A percentile compares a stretch with the other conserved stretches of the same genome.
Conservation (phyloP, 1,140 invertebrate genomes). For the Ips typographus region DNA sequence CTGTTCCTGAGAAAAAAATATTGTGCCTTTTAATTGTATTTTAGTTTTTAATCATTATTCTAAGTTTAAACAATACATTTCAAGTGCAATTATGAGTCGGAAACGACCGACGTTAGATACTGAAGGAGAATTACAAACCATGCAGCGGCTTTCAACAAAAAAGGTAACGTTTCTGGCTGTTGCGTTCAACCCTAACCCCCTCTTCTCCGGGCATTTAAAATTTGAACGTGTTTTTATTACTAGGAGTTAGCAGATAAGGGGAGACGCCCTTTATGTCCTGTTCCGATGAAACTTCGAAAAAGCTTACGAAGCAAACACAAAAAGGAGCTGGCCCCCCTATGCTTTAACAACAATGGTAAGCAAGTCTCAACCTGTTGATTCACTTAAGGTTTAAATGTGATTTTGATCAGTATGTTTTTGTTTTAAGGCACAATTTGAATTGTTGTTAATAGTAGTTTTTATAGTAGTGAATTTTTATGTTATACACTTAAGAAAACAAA, state of each 20-base stretch:
- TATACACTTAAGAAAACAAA: no score
- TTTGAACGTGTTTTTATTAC: constrained; percentile 2
- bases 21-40: no score
- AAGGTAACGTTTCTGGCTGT: constrained; percentile 23
- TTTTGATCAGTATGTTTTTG: not conserved
- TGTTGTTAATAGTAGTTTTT: not conserved
- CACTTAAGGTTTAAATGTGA: not conserved
- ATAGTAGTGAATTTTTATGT: no score
- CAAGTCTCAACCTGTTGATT: not conserved
- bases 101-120: constrained; percentile 25
- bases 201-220: not conserved
- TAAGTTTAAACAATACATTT: not conserved
- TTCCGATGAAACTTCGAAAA: constrained; percentile 30
- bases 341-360: constrained; percentile 34
- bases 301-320: constrained; percentile 7
- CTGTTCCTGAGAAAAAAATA: no score
- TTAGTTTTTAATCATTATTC: no score
- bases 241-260: constrained; percentile 34
- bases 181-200: not conserved
- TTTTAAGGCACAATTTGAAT: not conserved
- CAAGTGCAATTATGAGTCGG: constrained; percentile 22
- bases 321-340: constrained; percentile 28
- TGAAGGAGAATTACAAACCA: constrained; percentile 29
- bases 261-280: constrained; percentile 27
- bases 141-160: constrained; percentile 32